Evolutionary conservation across 2,113 vertebrate genomes (phyloP), one percentile per base, ranked within the genome.

Genomic region (Anhinga anhinga): DNA sequence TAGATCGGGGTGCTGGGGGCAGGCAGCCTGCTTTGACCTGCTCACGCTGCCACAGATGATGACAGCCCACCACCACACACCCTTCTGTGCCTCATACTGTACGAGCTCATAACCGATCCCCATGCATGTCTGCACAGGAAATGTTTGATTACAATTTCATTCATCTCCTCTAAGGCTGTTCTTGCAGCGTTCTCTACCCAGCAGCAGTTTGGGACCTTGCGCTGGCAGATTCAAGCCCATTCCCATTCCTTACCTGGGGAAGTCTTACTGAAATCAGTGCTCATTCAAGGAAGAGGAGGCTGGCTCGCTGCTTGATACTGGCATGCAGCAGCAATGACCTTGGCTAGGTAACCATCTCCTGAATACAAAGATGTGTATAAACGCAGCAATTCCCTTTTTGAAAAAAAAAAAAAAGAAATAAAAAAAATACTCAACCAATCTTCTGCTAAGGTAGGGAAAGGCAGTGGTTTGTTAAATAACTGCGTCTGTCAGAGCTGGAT

Each of bases 311-410:
- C 59, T 67, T 3, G 36, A 44, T 63, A 22, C 77, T 17, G 67
- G 44, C 36, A 19, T 7, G 56, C 79, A 90, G 96, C 94, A 65
- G 84, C 77, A 36, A 38, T 92, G 97, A 97, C 97, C 97, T 97
- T 97, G 97, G 86, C 67, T 82, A 69, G 90, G 91, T 67, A 91
- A 77, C 76, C 70, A 38, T 58, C 88, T 72, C 82, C 42, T 88
- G 95, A 88, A 96, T 92, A 80, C 90, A 94, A 90, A 95, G 72
- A 92, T 56, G 66, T 61, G 77, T 82, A 67, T 78, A 91, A 96
- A 96, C 26, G 38, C 91, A 62, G 71, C 80, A 62, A 53, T 71
- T 66, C 27, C 26, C 23, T 62, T 76, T 79, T 27, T 7, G 29
- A 88, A 65, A 67, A 34, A 34, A 32, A 77, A 62, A 30, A 17